These are phyloP conservation scores for Caenorhabditis imperialis DNA, from an alignment of 2,888 invertebrate species.

Conservation along the genomic window DNA sequence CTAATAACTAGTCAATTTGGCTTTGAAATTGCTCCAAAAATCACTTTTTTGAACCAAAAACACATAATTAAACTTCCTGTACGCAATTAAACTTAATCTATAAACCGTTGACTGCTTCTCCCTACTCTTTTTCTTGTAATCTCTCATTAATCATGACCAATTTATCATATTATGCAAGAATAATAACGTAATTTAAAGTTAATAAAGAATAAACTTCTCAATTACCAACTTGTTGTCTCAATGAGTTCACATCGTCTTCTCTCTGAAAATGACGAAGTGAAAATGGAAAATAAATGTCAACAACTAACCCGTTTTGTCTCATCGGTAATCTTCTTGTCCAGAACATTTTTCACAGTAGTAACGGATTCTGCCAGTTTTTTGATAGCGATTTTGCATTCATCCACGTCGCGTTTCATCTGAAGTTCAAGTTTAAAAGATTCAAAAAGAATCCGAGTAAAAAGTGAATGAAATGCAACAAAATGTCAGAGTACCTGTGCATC, in stretches of 20 bases:
- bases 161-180: too few species aligned
- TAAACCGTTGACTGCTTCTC: too few species aligned
- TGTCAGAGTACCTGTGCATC: slow-evolving; percentile 26
- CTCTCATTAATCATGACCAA: too few species aligned
- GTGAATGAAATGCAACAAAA: not conserved
- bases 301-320: slow-evolving; percentile 68
- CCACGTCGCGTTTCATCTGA: slow-evolving; percentile 69
- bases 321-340: slow-evolving; percentile 75
- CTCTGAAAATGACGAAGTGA: slow-evolving; percentile 17
- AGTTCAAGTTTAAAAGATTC: not conserved
- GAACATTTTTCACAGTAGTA: slow-evolving; percentile 77
- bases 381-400: slow-evolving; percentile 77
- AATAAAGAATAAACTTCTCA: not conserved
- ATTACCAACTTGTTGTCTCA: slow-evolving; percentile 25
- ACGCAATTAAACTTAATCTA: too few species aligned
- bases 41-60: too few species aligned
- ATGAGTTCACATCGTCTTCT: slow-evolving; percentile 45
- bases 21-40: too few species aligned
- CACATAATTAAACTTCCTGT: too few species aligned
- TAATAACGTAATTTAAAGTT: not conserved
- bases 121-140: too few species aligned
- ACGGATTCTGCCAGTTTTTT: slow-evolving; percentile 77
- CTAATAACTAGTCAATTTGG: too few species aligned
- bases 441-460: not conserved
- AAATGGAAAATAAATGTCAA: not conserved